These are phyloP conservation scores for Malacoctenus gilli DNA, from an alignment of 2,797 vertebrate species.

Conservation along the genomic window DNA sequence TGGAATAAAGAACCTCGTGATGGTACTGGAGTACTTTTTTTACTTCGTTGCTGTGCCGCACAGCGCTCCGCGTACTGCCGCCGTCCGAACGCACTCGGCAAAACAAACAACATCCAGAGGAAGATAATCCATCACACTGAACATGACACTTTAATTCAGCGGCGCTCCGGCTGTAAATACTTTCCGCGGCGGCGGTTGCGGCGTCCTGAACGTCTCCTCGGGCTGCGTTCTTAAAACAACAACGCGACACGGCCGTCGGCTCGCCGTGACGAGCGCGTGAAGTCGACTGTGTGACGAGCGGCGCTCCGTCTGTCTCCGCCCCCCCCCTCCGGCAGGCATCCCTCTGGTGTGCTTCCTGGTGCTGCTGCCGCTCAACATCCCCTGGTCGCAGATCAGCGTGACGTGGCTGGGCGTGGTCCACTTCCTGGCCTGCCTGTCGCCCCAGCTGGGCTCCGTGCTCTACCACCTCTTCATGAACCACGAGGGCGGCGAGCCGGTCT, in stretches of 20 bases:
- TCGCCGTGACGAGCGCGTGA: no score
- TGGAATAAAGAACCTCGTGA: no score
- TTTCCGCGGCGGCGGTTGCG: no score
- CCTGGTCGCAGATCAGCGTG: conserved; percentile 90
- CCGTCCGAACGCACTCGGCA: neutral
- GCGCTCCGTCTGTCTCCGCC: no score
- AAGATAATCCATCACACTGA: conserved; percentile 31
- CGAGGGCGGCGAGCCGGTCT: conserved; percentile 88
- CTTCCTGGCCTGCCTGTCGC: conserved; percentile 90
- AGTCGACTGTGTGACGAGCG: no score
- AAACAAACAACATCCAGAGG: conserved; percentile 12
- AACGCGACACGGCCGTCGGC: no score
- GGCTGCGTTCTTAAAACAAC: no score
- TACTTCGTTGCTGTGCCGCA: no score
- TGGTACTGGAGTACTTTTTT: no score
- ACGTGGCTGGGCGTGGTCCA: conserved; percentile 92
- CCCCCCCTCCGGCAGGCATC: conserved; percentile 71
- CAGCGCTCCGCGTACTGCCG: no score
- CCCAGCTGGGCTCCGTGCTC: conserved; percentile 90
- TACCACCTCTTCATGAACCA: conserved; percentile 98
- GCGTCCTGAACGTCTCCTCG: no score
- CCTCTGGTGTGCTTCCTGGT: conserved; percentile 90
- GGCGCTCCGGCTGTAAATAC: no score
- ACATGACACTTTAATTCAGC: conserved; percentile 46
- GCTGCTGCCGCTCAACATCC: conserved; percentile 90